Evolutionary conservation across 2,797 vertebrate species (phyloP), one percentile per base, ranked within the genome.

Genomic region (Rhinichthys osculus): DNA sequence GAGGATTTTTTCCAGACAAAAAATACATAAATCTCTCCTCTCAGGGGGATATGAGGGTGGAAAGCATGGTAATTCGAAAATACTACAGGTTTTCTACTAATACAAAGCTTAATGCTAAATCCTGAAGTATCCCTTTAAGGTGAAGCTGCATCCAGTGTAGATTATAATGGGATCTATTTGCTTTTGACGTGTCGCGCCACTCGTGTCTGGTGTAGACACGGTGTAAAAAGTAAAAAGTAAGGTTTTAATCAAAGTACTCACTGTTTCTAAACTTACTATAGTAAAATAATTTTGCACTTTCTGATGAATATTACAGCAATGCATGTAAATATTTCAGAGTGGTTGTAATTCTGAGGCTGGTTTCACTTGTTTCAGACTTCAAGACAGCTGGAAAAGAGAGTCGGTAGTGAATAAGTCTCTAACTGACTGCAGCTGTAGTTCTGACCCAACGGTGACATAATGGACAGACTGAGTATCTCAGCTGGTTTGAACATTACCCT

Each of bases 351-450:
- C 47, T 21, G 52, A n/a, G 52, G 52, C 52, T 59, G 76, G 21
- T 78, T 78, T 78, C 35, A 40, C 23, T 59, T 17, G 35, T 40
- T 59, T 40, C 7, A 33, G 47, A 52, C 16, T 33, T 74, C 5
- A 44, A 19, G 77, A 79, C n/a, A 14, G 78, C 57, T 64, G 57
- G 78, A 79, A 47, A 73, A 16, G 21, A 73, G 38, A 66, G 40
- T 19, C 3, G 16, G 13, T 79, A 13, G 10, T 77, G 19, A 76
- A 76, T 4, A 77, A 40, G 27, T 59, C 38, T 80, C 11, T 67
- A 66, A 67, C n/a, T 35, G 10, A 67, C 42, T 66, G 78, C 78
- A 80, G 62, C 40, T 64, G 59, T 44, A 44, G 40, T 80, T 66
- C 52, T 23, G 74, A 80, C 78, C 59, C 40, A 67, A 67, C 16